Percentiles rank a stretch among this genome's conserved stretches.
Conservation (phyloP, 2,888 invertebrate genomes). For the Mythimna vitellina region DNA sequence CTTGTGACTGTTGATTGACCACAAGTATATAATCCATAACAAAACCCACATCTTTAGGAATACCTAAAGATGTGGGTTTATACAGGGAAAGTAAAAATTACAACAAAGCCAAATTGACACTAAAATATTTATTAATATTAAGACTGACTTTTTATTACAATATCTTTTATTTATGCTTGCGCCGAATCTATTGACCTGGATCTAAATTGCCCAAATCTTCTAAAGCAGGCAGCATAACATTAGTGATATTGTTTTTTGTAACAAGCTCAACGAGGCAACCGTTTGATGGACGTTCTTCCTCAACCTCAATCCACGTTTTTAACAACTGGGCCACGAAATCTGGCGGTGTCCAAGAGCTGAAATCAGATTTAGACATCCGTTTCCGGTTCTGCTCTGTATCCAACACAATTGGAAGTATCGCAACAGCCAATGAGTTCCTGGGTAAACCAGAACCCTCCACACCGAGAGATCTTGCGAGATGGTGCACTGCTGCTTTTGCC, state of each 20-base stretch:
- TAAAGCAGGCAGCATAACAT: slow-evolving; percentile 65
- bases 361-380: slow-evolving; percentile 98
- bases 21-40: background rate
- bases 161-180: background rate
- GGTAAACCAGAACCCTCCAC: slow-evolving; percentile 96
- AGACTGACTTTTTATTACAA: background rate
- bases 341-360: slow-evolving; percentile 97
- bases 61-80: no score
- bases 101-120: background rate
- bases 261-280: slow-evolving; percentile 97
- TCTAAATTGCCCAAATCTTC: background rate
- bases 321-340: slow-evolving; percentile 96
- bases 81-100: background rate
- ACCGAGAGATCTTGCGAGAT: slow-evolving; percentile 96
- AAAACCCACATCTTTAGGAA: background rate
- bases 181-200: background rate
- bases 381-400: slow-evolving; percentile 99
- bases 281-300: slow-evolving; percentile 91
- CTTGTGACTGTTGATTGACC: background rate
- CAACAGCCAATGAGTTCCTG: slow-evolving; percentile 93
- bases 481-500: slow-evolving; percentile 98
- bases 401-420: slow-evolving; percentile 97
- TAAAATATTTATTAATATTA: background rate
- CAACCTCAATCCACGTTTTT: slow-evolving; percentile 95
- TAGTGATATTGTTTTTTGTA: slow-evolving; percentile 95